Evolutionary conservation across 2,888 invertebrate genomes (phyloP).

Genomic region (Drosophila meridiana): DNA sequence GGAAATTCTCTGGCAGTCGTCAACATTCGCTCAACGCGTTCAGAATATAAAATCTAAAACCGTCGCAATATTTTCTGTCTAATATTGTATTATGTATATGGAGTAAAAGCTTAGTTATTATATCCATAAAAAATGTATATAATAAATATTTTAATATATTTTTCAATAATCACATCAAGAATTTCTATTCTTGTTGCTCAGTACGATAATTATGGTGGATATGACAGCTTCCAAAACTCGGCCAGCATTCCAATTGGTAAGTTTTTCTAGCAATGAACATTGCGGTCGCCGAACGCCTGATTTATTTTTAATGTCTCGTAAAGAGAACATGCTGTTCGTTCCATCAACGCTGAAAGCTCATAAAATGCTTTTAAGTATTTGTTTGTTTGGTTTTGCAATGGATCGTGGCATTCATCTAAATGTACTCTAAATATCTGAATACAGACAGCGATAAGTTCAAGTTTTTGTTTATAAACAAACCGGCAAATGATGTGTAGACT

Average conservation of each 20-base stretch:
- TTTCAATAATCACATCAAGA: constrained; percentile 21
- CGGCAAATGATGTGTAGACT: constrained; percentile 37
- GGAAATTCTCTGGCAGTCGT: constrained; percentile 46
- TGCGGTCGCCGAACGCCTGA: constrained; percentile 44
- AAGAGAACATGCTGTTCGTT: constrained; percentile 75
- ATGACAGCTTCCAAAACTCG: constrained; percentile 47
- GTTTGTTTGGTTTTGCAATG: constrained; percentile 63
- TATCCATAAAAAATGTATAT: constrained; percentile 50
- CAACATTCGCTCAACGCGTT: constrained; percentile 39
- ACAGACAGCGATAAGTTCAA: constrained; percentile 57
- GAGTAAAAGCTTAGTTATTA: constrained; percentile 15
- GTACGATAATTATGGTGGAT: constrained; percentile 49
- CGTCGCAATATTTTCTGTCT: constrained; percentile 4
- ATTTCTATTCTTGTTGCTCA: constrained; percentile 41
- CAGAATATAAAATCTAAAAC: constrained; percentile 19
- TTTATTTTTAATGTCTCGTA: constrained; percentile 77
- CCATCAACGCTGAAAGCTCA: constrained; percentile 77
- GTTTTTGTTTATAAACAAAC: constrained; percentile 75
- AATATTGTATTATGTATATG: constrained; percentile 15
- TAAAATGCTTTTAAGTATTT: constrained; percentile 71
- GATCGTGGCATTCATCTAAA: constrained; percentile 15
- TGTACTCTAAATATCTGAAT: constrained; percentile 25
- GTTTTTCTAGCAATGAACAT: constrained; percentile 37
- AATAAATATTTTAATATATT: constrained; percentile 10
- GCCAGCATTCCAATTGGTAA: constrained; percentile 71